Conservation (phyloP, 2,113 vertebrate genomes). For the Lepidothrix coronata region DNA sequence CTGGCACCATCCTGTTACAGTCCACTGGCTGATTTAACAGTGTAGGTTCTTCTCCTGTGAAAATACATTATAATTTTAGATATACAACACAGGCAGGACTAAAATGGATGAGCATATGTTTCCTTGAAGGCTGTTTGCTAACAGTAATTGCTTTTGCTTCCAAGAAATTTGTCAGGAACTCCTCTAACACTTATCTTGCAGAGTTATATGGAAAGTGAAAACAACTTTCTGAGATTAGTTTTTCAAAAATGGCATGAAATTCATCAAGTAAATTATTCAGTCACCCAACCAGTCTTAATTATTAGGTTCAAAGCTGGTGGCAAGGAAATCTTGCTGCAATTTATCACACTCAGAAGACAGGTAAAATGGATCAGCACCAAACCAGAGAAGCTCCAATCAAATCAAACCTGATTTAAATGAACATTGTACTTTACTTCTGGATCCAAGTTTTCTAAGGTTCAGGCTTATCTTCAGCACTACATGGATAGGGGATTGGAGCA, state of each 20-base stretch:
- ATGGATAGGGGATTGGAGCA: neutral
- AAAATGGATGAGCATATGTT: neutral
- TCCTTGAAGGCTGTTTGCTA: conserved; percentile 21
- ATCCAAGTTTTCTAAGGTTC: neutral
- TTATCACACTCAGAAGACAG: neutral
- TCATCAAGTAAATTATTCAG: neutral
- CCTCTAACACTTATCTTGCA: neutral
- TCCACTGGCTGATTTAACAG: neutral
- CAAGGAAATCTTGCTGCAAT: neutral
- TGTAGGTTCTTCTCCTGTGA: neutral
- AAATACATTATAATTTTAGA: neutral
- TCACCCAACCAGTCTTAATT: neutral
- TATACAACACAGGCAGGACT: neutral
- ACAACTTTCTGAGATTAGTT: neutral
- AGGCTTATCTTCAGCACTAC: neutral
- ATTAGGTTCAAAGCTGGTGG: neutral
- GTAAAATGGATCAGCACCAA: neutral
- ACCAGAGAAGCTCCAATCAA: neutral
- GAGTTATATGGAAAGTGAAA: neutral
- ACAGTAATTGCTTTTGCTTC: neutral
- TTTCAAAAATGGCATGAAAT: neutral
- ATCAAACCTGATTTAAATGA: neutral
- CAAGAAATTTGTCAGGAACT: neutral
- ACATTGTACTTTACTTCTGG: neutral
- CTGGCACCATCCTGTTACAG: neutral